Evolutionary conservation across 2,888 invertebrate genomes (phyloP).

Genomic region (Melikaiella ostensackeni): DNA sequence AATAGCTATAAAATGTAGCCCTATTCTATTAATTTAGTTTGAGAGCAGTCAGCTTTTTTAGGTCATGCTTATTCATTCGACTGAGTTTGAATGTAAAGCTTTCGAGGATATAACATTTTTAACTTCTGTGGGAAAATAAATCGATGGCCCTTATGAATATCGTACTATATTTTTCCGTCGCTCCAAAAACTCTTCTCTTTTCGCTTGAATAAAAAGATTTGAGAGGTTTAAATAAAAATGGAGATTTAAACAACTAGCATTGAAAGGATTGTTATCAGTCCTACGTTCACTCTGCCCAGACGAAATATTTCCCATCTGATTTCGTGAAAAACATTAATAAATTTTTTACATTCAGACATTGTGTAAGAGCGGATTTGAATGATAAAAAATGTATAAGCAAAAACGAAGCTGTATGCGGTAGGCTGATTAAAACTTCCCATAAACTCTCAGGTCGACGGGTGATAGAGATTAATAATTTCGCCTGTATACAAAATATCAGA

Average conservation of each 20-base stretch:
- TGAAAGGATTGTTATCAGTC: background rate
- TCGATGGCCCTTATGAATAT: conserved; percentile 25
- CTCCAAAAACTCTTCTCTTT: background rate
- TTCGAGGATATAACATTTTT: conserved; percentile 8
- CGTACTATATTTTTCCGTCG: background rate
- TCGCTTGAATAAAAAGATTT: background rate
- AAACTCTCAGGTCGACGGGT: conserved; percentile 44
- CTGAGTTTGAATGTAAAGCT: conserved; percentile 18
- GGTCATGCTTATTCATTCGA: conserved; percentile 16
- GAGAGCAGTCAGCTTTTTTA: background rate
- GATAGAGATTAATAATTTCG: conserved; percentile 65
- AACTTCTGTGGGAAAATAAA: conserved; percentile 21
- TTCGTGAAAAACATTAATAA: background rate
- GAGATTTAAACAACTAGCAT: background rate
- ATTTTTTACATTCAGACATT: background rate
- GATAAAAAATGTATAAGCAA: background rate
- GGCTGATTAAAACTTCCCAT: conserved; percentile 28
- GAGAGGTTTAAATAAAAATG: background rate
- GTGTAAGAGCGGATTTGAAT: background rate
- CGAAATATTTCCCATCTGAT: background rate
- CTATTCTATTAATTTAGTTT: background rate
- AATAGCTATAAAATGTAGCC: background rate
- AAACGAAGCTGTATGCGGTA: background rate
- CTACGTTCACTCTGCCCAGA: background rate
- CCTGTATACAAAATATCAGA: conserved; percentile 66